A percentile compares a stretch with the other conserved stretches of the same genome.
Conservation (phyloP, 1,140 invertebrate genomes). For the Triops longicaudatus region DNA sequence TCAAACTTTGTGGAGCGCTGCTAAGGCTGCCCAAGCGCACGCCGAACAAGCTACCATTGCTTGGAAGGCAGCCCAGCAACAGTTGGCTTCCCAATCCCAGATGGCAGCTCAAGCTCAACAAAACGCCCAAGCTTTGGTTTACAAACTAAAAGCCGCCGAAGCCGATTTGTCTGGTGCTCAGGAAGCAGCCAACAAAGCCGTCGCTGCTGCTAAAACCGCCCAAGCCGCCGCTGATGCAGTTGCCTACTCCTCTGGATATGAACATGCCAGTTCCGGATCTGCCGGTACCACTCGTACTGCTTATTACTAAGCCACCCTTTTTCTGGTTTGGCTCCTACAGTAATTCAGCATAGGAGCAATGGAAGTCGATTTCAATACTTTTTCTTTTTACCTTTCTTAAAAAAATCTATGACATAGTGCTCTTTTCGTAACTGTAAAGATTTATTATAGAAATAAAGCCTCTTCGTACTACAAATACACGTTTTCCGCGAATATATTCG, state of each 20-base stretch:
- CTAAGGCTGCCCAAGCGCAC: slow-evolving; percentile 33
- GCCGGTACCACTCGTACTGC: not conserved
- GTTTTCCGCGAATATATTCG: too few species aligned
- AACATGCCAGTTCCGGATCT: not conserved
- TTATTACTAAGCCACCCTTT: not conserved
- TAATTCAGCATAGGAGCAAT: not conserved
- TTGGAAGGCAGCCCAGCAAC: slow-evolving; percentile 31
- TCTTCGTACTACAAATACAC: too few species aligned
- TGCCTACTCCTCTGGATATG: slow-evolving; percentile 22
- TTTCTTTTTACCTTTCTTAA: too few species aligned
- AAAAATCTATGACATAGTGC: too few species aligned
- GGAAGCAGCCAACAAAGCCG: slow-evolving; percentile 33
- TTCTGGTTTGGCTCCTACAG: not conserved
- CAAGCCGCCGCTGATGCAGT: slow-evolving; percentile 30
- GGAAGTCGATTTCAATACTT: too few species aligned
- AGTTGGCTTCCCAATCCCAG: slow-evolving; percentile 34
- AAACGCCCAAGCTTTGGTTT: slow-evolving; percentile 35
- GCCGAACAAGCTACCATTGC: slow-evolving; percentile 33
- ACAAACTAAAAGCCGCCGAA: slow-evolving; percentile 34
- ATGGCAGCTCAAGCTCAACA: slow-evolving; percentile 35
- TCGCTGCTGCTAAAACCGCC: slow-evolving; percentile 31
- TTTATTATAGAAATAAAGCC: too few species aligned
- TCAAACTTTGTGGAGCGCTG: slow-evolving; percentile 33
- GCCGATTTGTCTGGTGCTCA: slow-evolving; percentile 35
- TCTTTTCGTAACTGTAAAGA: too few species aligned